Percentiles rank a stretch among this genome's conserved stretches.
Conservation (phyloP, 1,140 invertebrate species). For the Drosophila kohkoa region DNA sequence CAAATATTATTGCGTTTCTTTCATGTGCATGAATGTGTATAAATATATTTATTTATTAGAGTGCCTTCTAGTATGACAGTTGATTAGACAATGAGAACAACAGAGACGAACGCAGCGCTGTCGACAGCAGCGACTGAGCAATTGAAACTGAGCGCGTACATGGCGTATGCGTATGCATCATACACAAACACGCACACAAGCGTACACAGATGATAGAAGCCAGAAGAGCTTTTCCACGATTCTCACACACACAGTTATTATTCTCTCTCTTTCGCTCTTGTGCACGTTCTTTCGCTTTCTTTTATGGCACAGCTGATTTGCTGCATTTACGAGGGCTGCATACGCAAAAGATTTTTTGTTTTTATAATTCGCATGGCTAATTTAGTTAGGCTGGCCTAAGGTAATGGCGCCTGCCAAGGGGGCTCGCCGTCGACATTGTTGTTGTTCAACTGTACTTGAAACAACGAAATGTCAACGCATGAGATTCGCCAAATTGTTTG, state of each 20-base stretch:
- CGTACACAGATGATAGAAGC: conserved; percentile 15
- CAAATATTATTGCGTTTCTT: conserved; percentile 25
- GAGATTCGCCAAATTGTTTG: conserved; percentile 70
- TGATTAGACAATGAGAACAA: conserved; percentile 34
- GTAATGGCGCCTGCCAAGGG: conserved; percentile 27
- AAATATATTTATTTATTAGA: conserved; percentile 36
- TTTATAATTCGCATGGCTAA: conserved; percentile 27
- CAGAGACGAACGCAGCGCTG: conserved; percentile 43
- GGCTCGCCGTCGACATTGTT: conserved; percentile 53
- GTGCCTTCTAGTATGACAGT: conserved; percentile 23
- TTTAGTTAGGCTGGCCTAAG: conserved; percentile 24
- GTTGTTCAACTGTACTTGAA: conserved; percentile 63
- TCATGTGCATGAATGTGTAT: conserved; percentile 2
- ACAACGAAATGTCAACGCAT: conserved; percentile 42
- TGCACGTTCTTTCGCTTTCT: not conserved
- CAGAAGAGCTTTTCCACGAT: conserved; percentile 30
- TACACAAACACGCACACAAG: conserved; percentile 35
- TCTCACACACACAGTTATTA: not conserved
- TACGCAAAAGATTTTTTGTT: not conserved
- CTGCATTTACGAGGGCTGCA: conserved; percentile 38
- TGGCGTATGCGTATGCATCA: conserved; percentile 65
- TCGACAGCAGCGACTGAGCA: conserved; percentile 60
- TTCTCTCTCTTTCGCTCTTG: conserved; percentile 16
- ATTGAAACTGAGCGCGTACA: conserved; percentile 70
- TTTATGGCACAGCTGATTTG: conserved; percentile 35